Percentiles rank a stretch among this genome's conserved stretches.
Evolutionary conservation across 2,113 vertebrate species (phyloP).

Genomic region (Muscicapa adusta): DNA sequence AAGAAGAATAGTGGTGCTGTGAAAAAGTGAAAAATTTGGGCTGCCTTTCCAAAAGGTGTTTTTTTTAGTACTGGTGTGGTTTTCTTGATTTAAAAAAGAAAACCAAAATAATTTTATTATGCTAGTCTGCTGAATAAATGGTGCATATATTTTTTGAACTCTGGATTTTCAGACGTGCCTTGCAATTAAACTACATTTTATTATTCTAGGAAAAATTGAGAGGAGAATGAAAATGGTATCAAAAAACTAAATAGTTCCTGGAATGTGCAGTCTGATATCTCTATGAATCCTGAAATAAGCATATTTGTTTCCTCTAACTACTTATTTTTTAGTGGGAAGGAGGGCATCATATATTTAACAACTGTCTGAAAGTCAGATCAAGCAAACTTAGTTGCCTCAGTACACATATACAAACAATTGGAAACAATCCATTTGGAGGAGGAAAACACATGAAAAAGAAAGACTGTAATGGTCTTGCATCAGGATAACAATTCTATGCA

Average conservation of each 20-base stretch:
- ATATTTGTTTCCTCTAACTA: not conserved
- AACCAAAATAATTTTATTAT: not conserved
- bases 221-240: not conserved
- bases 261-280: not conserved
- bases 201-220: not conserved
- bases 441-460: not conserved
- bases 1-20: not conserved
- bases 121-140: not conserved
- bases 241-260: not conserved
- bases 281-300: not conserved
- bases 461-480: not conserved
- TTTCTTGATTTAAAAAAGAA: not conserved
- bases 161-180: not conserved
- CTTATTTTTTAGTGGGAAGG: not conserved
- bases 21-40: not conserved
- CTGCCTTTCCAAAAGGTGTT: not conserved
- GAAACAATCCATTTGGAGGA: not conserved
- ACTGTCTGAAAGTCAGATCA: not conserved
- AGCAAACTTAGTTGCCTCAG: not conserved
- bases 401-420: not conserved
- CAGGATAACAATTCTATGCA: not conserved
- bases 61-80: not conserved
- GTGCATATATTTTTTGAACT: not conserved
- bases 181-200: not conserved
- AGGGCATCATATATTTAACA: not conserved